Base-by-base conservation (phyloP, 2,888 invertebrate genomes). In the Ferdinandea cuprea region DNA sequence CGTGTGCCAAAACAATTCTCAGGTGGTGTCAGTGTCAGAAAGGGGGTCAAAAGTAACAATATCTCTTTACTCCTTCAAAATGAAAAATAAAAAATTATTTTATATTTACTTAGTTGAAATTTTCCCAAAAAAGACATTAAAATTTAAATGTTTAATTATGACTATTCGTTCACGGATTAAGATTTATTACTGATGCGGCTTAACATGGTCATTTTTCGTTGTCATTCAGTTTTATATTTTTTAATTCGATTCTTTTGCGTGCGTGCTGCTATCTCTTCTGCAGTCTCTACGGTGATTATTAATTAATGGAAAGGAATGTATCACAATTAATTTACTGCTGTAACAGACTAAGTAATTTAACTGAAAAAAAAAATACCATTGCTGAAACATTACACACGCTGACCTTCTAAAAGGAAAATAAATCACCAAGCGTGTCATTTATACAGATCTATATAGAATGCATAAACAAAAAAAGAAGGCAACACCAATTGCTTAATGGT, bases 291-390 rank as follows among this genome's bases (percentile, higher is more conserved):
- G 15, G 44, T 8, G 44, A 46, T 46, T 32, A 35, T 48, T 25
- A 63, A 63, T 63, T 63, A 63, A 48, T 63, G 61, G 21, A 25
- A 46, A 48, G 6, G 44, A 25, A 46, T 46, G 46, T 13, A 46
- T 46, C 19, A 13, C 21, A 63, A 63, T 46, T 63, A 63, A 46
- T 35, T 48, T 19, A n/a, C 28, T 19, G 28, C n/a, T 21, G 19
- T 19, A 40, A 15, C 15, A 40, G 13, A 40, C 40, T 5, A 40
- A 40, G 40, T 15, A 15, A 44, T 25, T 25, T 25, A 3, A 3
- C 5, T 25, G 19, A 44, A 44, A 40, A 40, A 2, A 15, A 42
- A 42, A n/a, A 7, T 42, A 9, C 8, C 13, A 35, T 11, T 40
- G 21, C 5, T 9, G 7, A 32, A 32, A 25, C 25, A 25, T 25